Evolutionary conservation across 2,797 vertebrate species (phyloP), one percentile per base, ranked within the genome.

Genomic region (Furcifer pardalis): DNA sequence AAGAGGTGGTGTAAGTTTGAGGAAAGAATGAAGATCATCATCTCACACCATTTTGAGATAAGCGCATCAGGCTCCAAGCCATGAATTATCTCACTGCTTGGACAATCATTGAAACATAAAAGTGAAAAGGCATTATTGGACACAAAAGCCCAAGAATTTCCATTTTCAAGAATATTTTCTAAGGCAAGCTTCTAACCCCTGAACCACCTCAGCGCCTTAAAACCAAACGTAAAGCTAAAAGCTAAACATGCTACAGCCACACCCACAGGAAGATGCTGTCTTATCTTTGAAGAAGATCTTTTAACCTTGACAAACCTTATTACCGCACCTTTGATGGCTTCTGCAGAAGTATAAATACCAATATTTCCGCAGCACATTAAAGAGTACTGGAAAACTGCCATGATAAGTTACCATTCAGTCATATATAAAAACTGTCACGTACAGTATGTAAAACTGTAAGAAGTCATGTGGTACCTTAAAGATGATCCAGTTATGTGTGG

Each of bases 341-440:
- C 65, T 2, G 0, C 66, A 0, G 2, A 77, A 32, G 5, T 21
- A 66, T 60, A 35, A 77, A 68, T 71, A 63, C 5, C 27, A 62
- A 7, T 2, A 49, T 77, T 63, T 82, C 71, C 82, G 21, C 44
- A 84, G 83, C 23, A 56, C 62, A 68, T 77, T 0, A 2, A 63
- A 88, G 80, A 91, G 88, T 27, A 25, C 69, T 90, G 86, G 74
- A 78, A 78, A 72, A 49, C 42, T 85, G 80, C 65, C 86, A 89
- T 27, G 10, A 5, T 12, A 7, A 72, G 46, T 76, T 84, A 68
- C 77, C 35, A 56, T 0, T 44, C 42, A 32, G 66, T 6, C 25
- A 19, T 79, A 86, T 74, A 0, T 4, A 71, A 81, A 59, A 79
- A 82, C 12, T 30, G 5, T 60, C 10, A 0, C 32, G 40, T 63